Evolutionary conservation across 2,888 invertebrate genomes (phyloP).

Genomic region (Tipula unca): DNA sequence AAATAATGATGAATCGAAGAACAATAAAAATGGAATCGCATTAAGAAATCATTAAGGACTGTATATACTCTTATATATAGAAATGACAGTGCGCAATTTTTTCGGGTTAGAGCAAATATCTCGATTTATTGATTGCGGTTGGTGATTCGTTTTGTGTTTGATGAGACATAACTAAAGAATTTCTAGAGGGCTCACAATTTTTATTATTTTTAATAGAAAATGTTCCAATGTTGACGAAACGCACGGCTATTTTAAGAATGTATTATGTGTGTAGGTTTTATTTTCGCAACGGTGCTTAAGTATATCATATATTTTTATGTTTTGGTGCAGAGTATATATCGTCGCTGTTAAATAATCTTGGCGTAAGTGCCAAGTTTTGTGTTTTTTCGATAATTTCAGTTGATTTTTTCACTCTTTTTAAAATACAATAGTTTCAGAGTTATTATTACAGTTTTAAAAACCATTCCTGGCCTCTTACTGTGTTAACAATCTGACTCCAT

Average conservation of each 20-base stretch:
- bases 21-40: neutral
- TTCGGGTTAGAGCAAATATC: neutral
- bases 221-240: neutral
- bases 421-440: too few relatives aligned
- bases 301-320: neutral
- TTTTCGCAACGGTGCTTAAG: neutral
- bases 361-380: too few relatives aligned
- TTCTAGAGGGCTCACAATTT: neutral
- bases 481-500: too few relatives aligned
- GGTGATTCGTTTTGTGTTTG: neutral
- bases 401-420: too few relatives aligned
- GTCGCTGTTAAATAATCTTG: too few relatives aligned
- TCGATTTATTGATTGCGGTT: neutral
- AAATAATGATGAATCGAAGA: conserved; percentile 14
- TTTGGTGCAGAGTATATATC: neutral
- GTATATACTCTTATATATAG: neutral
- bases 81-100: neutral
- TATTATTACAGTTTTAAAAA: too few relatives aligned
- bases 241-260: neutral
- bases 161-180: neutral
- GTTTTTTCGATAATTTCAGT: too few relatives aligned
- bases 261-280: neutral
- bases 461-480: too few relatives aligned
- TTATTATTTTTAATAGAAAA: neutral
- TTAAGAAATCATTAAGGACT: neutral